Conservation (phyloP, 2,797 vertebrate species). For the Sebastiscus albofasciatus region DNA sequence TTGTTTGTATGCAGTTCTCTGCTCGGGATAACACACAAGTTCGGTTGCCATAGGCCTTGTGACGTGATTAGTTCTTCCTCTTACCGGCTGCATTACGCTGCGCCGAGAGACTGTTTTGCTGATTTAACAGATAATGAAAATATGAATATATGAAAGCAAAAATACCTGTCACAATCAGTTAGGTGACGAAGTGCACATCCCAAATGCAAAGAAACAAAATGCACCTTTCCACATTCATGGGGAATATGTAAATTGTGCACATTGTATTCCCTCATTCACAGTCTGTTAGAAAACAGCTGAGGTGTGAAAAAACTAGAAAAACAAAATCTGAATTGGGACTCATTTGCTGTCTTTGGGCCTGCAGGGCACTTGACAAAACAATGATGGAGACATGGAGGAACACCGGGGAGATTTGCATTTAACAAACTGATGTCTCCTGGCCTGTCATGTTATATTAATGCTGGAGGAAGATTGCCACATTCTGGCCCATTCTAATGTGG, state of each 20-base stretch:
- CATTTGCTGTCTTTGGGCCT: conserved; percentile 78
- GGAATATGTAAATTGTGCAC: conserved; percentile 63
- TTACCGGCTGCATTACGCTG: conserved; percentile 40
- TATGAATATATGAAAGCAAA: conserved; percentile 52
- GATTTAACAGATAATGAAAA: conserved; percentile 59
- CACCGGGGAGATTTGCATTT: conserved; percentile 82
- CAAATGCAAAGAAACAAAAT: conserved; percentile 52
- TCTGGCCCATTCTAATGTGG: conserved; percentile 66
- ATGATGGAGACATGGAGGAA: conserved; percentile 81
- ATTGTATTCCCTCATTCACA: conserved; percentile 46
- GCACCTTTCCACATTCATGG: conserved; percentile 50
- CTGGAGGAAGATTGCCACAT: conserved; percentile 66
- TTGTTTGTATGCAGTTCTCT: conserved; percentile 20
- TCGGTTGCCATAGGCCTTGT: conserved; percentile 18
- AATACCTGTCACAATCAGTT: conserved; percentile 65
- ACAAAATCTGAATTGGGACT: conserved; percentile 74
- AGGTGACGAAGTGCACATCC: conserved; percentile 39
- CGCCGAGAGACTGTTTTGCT: conserved; percentile 51
- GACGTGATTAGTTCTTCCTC: conserved; percentile 40
- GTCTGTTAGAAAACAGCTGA: conserved; percentile 75
- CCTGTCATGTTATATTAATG: conserved; percentile 83
- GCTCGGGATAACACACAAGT: conserved; percentile 39
- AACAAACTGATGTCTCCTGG: conserved; percentile 81
- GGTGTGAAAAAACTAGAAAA: conserved; percentile 67
- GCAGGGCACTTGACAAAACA: conserved; percentile 82